Percentiles rank a stretch among this genome's conserved stretches.
phyloP scores from a whole-genome alignment of 2,797 vertebrate genomes.

The Oreortyx pictus region DNA sequence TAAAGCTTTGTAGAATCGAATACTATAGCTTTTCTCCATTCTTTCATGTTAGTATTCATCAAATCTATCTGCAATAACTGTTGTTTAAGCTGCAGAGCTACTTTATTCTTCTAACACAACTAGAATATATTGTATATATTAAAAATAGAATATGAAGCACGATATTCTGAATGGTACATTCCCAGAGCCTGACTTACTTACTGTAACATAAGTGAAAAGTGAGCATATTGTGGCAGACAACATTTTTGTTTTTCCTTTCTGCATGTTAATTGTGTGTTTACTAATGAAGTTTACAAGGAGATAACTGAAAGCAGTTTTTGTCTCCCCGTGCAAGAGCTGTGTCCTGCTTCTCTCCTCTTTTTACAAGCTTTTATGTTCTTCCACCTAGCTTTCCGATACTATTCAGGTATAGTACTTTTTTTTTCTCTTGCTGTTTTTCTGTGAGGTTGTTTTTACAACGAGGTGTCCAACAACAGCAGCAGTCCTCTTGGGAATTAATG shows the following conservation, averaged over 20 bases:
- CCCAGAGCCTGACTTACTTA: not conserved
- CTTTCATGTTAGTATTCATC: slow-evolving; percentile 36
- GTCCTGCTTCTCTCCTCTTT: not conserved
- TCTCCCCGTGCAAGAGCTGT: not conserved
- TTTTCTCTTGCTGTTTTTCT: not conserved
- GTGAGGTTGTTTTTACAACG: not conserved
- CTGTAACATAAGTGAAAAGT: not conserved
- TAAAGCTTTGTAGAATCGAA: slow-evolving; percentile 29
- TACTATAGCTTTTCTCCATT: not conserved
- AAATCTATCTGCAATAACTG: slow-evolving; percentile 53
- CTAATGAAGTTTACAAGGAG: not conserved
- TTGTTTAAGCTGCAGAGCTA: slow-evolving; percentile 25
- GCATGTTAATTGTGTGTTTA: not conserved
- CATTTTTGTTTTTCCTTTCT: not conserved
- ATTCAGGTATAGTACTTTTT: not conserved
- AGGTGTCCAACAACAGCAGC: not conserved
- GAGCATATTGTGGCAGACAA: not conserved
- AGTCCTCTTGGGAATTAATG: not conserved
- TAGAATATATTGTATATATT: not conserved
- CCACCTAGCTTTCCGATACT: not conserved
- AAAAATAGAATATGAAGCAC: not conserved
- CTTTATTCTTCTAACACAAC: slow-evolving; percentile 29
- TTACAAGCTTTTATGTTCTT: not conserved
- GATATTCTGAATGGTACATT: not conserved
- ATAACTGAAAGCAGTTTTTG: not conserved